phyloP scores from a whole-genome alignment of 1,140 invertebrate genomes.

The Zaprionus camerounensis region DNA sequence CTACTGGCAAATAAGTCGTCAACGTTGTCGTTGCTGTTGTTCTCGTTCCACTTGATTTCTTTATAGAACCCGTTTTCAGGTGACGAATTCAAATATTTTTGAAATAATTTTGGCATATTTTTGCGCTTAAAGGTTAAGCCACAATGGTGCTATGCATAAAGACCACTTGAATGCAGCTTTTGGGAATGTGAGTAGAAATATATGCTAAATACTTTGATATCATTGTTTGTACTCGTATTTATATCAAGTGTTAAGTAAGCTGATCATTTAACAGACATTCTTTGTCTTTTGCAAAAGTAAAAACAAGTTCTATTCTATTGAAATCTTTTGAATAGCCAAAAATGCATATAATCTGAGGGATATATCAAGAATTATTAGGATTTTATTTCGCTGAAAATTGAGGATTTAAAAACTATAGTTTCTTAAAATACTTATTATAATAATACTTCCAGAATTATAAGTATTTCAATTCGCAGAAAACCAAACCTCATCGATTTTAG shows the following conservation, averaged over 20 bases:
- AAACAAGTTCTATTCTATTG: background rate
- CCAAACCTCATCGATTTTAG: too few species aligned
- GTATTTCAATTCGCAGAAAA: too few species aligned
- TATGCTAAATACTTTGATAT: background rate
- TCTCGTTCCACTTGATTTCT: conserved; percentile 50
- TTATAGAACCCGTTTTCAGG: conserved; percentile 65
- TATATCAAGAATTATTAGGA: background rate
- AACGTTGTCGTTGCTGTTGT: conserved; percentile 40
- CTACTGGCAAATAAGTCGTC: conserved; percentile 70
- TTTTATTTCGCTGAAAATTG: background rate
- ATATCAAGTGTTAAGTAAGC: background rate
- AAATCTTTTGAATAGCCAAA: background rate
- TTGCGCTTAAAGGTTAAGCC: conserved; percentile 11
- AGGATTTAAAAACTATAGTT: too few species aligned
- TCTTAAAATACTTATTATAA: too few species aligned
- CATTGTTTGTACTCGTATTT: background rate
- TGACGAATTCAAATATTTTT: conserved; percentile 25
- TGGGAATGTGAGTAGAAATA: background rate
- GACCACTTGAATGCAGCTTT: conserved; percentile 7
- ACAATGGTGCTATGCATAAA: conserved; percentile 18
- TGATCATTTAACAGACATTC: background rate
- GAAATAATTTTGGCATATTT: conserved; percentile 15
- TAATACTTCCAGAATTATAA: too few species aligned
- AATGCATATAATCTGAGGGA: background rate
- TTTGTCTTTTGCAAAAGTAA: background rate